Percentiles rank a stretch among this genome's conserved stretches.
These are phyloP conservation scores for Sylvilagus bachmani DNA, from an alignment of 2,113 vertebrate species.

Conservation along the genomic window DNA sequence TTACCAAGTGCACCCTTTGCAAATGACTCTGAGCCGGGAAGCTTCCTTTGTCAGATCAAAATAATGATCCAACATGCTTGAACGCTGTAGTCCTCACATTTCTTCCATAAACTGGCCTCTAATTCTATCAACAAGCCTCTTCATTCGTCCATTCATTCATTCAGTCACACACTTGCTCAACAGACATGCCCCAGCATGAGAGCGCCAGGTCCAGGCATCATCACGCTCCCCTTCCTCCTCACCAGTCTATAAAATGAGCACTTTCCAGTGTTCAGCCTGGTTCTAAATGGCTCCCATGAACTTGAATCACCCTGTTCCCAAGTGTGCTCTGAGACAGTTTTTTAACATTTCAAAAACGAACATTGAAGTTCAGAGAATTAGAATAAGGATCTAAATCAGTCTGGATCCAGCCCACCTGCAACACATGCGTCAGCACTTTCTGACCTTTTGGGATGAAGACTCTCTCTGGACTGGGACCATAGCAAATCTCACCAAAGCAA, in stretches of 20 bases:
- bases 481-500: not conserved
- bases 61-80: not conserved
- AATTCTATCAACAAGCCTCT: not conserved
- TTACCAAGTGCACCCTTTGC: not conserved
- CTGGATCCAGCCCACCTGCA: not conserved
- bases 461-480: not conserved
- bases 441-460: not conserved
- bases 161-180: not conserved
- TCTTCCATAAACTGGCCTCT: not conserved
- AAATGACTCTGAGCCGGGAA: not conserved
- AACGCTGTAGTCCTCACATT: not conserved
- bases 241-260: not conserved
- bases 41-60: not conserved
- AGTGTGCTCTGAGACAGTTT: not conserved
- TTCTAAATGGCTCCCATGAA: not conserved
- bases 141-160: not conserved
- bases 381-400: not conserved
- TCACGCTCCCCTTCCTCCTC: not conserved
- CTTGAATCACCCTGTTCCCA: not conserved
- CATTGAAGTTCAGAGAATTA: not conserved
- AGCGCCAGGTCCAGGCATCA: not conserved
- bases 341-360: not conserved
- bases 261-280: not conserved
- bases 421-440: not conserved
- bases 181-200: not conserved